Evolutionary conservation across 1,140 invertebrate species (phyloP), one percentile per base, ranked within the genome.

Genomic region (Aphaenogaster rudis): DNA sequence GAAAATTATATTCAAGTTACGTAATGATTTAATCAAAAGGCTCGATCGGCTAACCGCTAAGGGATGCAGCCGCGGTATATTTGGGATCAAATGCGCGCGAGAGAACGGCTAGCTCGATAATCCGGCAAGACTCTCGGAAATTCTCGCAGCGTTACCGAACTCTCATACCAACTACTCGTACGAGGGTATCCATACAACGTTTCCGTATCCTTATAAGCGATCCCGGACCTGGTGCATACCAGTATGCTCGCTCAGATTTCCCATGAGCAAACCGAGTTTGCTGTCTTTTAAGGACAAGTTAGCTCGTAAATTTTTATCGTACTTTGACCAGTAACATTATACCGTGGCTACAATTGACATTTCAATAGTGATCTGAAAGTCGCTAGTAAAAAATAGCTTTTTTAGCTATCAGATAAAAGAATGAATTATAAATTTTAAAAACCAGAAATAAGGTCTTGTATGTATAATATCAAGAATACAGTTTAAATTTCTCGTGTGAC

Each of bases 1-100:
- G 69, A n/a, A 81, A 72, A 88, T 88, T 78, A 89, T 86, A 54
- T 63, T 74, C 36, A 71, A 42, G 28, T 66, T 69, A 77, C 42
- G 50, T 64, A 87, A 87, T 79, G 77, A 87, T 90, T 90, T 90
- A 87, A 90, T 90, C 88, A 79, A 85, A 90, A 76, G 64, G n/a
- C 67, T 50, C 66, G 45, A 72, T 84, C 71, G 77, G 17, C 54
- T 15, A 45, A 82, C 71, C 71, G 17, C 54, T 15, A 45, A 82
- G 17, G 54, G 57, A 74, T 76, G 42, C 28, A 28, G n/a, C 54
- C 17, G 48, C 3, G 39, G 36, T 79, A 45, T 21, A 76, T 84
- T 36, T 21, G 36, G 89, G 81, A 90, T 90, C 59, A 52, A 77
- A 84, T 82, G 28, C 63, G 57, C 64, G 33, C 9, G 28, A 9